These are phyloP conservation scores for Zaprionus africanus DNA, from an alignment of 1,140 invertebrate genomes.

Conservation along the genomic window DNA sequence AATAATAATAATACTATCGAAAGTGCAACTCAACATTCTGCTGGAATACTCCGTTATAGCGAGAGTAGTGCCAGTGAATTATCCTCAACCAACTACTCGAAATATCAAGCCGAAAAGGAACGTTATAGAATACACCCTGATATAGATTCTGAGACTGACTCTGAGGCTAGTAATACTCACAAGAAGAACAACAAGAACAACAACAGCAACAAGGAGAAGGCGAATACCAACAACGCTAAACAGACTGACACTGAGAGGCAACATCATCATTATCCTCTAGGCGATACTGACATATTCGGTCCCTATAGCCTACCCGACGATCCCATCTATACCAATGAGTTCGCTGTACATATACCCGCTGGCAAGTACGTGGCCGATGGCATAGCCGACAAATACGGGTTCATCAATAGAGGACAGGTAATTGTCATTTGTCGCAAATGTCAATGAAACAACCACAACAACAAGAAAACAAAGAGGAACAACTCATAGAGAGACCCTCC, in stretches of 20 bases:
- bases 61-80: slow-evolving; percentile 26
- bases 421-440: neutral
- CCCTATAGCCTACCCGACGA: slow-evolving; percentile 73
- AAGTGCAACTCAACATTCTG: slow-evolving; percentile 42
- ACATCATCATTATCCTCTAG: slow-evolving; percentile 7
- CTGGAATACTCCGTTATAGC: slow-evolving; percentile 48
- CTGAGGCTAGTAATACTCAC: slow-evolving; percentile 54
- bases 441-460: neutral
- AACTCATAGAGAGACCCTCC: neutral
- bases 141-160: slow-evolving; percentile 42
- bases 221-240: slow-evolving; percentile 18
- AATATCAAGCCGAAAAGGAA: slow-evolving; percentile 29
- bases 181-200: slow-evolving; percentile 28
- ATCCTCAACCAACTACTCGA: slow-evolving; percentile 30
- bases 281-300: slow-evolving; percentile 69
- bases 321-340: slow-evolving; percentile 87
- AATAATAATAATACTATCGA: slow-evolving; percentile 36
- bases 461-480: neutral
- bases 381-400: slow-evolving; percentile 87
- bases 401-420: slow-evolving; percentile 88
- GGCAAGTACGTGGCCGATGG: slow-evolving; percentile 85
- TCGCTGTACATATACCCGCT: slow-evolving; percentile 87
- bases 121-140: slow-evolving; percentile 22
- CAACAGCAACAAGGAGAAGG: slow-evolving; percentile 7
- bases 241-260: slow-evolving; percentile 25